Percentiles rank a stretch among this genome's conserved stretches.
Conservation (phyloP, 2,797 vertebrate genomes). For the Limosa lapponica region DNA sequence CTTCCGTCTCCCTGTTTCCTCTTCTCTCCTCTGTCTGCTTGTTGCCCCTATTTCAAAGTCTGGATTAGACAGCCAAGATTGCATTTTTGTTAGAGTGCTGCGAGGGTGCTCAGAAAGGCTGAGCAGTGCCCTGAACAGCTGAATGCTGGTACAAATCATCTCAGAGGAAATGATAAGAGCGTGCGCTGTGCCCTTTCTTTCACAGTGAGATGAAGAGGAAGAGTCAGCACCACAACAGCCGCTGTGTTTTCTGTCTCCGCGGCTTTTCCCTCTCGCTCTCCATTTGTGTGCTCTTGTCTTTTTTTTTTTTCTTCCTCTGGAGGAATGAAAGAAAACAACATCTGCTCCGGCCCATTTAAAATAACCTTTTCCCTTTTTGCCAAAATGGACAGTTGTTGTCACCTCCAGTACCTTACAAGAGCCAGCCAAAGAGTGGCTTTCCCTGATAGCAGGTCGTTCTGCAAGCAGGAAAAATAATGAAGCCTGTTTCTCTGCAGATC, state of each 20-base stretch:
- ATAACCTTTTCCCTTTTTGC: conserved; percentile 58
- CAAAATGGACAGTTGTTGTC: conserved; percentile 32
- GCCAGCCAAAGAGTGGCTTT: neutral
- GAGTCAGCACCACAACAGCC: conserved; percentile 15
- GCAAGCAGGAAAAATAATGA: conserved; percentile 41
- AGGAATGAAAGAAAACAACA: conserved; percentile 45
- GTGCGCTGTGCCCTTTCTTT: conserved; percentile 1
- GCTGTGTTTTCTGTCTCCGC: neutral
- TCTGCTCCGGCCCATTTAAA: neutral
- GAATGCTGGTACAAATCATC: neutral
- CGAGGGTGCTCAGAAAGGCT: neutral
- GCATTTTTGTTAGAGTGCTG: neutral
- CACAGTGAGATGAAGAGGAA: conserved; percentile 30
- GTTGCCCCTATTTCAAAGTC: neutral
- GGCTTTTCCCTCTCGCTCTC: neutral
- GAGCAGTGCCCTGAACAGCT: neutral
- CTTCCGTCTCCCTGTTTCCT: neutral
- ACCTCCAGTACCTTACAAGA: neutral
- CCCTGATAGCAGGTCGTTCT: neutral
- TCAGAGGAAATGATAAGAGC: conserved; percentile 7
- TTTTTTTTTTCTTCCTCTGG: neutral
- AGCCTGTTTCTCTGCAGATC: conserved; percentile 44
- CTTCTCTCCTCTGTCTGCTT: neutral
- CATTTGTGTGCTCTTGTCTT: neutral
- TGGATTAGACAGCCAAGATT: neutral